Percentiles rank a stretch among this genome's conserved stretches.
These are phyloP conservation scores for Melolontha melolontha DNA, from an alignment of 2,888 invertebrate genomes.

Conservation along the genomic window DNA sequence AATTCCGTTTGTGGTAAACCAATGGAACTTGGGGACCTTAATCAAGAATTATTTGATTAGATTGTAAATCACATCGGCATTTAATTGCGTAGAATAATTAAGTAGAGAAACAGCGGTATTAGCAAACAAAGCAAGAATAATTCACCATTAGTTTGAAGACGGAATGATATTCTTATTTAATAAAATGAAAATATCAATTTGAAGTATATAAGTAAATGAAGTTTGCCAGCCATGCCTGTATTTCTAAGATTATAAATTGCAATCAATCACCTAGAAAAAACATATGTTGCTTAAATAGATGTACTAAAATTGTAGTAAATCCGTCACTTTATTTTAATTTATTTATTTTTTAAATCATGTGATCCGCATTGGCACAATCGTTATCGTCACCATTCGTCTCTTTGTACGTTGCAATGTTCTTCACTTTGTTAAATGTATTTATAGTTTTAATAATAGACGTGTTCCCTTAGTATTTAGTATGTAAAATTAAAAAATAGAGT, in stretches of 20 bases:
- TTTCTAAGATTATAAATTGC: conserved; percentile 1
- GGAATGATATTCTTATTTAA: too few relatives aligned
- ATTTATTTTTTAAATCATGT: background rate
- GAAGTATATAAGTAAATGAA: background rate
- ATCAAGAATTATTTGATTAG: too few relatives aligned
- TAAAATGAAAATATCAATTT: too few relatives aligned
- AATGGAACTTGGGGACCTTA: too few relatives aligned
- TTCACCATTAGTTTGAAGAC: too few relatives aligned
- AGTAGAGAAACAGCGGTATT: too few relatives aligned
- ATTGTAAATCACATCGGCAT: too few relatives aligned
- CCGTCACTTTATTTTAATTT: conserved; percentile 25
- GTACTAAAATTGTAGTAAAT: conserved; percentile 6
- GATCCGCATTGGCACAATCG: conserved; percentile 42
- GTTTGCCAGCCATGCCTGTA: conserved; percentile 14
- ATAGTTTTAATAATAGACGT: conserved; percentile 7
- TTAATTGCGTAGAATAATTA: too few relatives aligned
- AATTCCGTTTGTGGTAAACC: too few relatives aligned
- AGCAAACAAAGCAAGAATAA: too few relatives aligned
- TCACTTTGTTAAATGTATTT: conserved; percentile 2
- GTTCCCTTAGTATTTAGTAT: conserved; percentile 24
- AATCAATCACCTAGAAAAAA: conserved; percentile 9
- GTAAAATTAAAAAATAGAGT: conserved; percentile 33
- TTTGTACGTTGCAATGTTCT: conserved; percentile 7
- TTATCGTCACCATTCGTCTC: conserved; percentile 39
- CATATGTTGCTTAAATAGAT: background rate